A percentile compares a stretch with the other conserved stretches of the same genome.
phyloP scores from a whole-genome alignment of 2,113 vertebrate species.

The Hippoglossus stenolepis region DNA sequence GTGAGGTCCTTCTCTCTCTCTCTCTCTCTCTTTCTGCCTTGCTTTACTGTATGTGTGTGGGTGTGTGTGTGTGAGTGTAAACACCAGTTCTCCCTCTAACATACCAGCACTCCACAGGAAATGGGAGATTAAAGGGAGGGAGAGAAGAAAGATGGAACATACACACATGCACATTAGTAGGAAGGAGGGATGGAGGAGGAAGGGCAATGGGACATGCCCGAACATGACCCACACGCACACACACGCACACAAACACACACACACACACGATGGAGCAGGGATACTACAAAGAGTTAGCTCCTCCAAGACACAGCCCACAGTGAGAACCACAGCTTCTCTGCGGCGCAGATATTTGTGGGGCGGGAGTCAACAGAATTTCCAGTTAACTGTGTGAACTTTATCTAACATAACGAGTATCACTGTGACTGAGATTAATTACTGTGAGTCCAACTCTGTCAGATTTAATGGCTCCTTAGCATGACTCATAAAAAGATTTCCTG shows the following conservation, averaged over 20 bases:
- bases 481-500: constrained; percentile 18
- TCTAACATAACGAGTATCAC: not conserved
- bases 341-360: not conserved
- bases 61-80: constrained; percentile 59
- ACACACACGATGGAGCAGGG: constrained; percentile 14
- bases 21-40: not conserved
- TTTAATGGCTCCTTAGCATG: constrained; percentile 12
- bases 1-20: not conserved
- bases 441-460: not conserved
- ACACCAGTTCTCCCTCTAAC: constrained; percentile 61
- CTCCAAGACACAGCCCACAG: not conserved
- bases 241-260: constrained; percentile 6
- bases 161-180: constrained; percentile 24
- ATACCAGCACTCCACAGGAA: constrained; percentile 60
- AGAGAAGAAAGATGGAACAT: constrained; percentile 34
- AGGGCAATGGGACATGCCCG: constrained; percentile 57
- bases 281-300: not conserved
- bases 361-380: not conserved
- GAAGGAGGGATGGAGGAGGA: constrained; percentile 33
- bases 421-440: constrained; percentile 3
- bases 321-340: constrained; percentile 16
- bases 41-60: constrained; percentile 40
- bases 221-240: constrained; percentile 52
- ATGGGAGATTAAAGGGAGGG: constrained; percentile 48
- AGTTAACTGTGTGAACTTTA: not conserved